A percentile compares a stretch with the other conserved stretches of the same genome.
Conservation (phyloP, 2,113 vertebrate genomes). For the Turnix velox region DNA sequence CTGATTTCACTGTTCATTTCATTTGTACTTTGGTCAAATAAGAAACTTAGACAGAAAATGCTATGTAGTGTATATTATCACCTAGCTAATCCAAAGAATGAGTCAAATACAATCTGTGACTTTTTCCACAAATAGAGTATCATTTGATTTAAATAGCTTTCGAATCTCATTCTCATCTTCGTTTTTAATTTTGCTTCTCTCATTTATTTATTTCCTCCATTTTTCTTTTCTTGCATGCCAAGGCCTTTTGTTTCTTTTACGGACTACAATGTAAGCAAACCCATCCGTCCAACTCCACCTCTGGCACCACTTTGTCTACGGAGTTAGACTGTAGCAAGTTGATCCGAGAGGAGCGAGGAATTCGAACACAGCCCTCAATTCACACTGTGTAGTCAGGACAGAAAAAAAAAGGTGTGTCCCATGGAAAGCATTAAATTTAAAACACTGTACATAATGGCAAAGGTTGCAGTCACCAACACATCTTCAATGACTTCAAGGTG, state of each 20-base stretch:
- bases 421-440: background rate
- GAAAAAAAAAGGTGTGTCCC: constrained; percentile 72
- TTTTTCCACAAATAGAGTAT: background rate
- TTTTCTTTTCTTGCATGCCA: constrained; percentile 78
- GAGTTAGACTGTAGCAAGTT: constrained; percentile 94
- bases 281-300: constrained; percentile 85
- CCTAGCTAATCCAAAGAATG: background rate
- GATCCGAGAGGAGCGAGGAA: constrained; percentile 82
- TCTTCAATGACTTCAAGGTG: background rate
- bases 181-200: constrained; percentile 19
- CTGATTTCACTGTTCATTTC: background rate
- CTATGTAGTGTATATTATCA: background rate
- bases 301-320: constrained; percentile 88
- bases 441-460: background rate
- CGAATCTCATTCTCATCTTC: constrained; percentile 34
- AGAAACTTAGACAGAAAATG: background rate
- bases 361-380: constrained; percentile 73
- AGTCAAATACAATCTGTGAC: background rate
- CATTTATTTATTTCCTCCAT: constrained; percentile 43
- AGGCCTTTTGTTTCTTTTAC: constrained; percentile 98
- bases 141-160: constrained; percentile 28
- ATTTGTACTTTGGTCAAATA: background rate
- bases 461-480: background rate
- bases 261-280: constrained; percentile 87
- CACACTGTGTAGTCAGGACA: constrained; percentile 75